phyloP scores from a whole-genome alignment of 2,797 vertebrate species.

The Semotilus atromaculatus region DNA sequence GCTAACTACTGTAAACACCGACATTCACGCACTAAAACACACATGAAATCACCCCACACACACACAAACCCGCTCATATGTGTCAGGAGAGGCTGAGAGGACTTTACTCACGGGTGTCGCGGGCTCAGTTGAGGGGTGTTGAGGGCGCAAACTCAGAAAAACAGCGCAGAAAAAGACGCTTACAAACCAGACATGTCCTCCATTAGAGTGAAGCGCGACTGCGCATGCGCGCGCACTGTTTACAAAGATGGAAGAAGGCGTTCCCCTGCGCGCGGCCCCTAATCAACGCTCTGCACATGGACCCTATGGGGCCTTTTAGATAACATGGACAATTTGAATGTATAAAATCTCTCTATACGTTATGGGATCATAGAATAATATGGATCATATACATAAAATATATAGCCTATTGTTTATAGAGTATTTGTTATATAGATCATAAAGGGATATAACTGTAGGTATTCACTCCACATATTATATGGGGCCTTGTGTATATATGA shows the following conservation, averaged over 20 bases:
- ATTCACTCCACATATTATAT: neutral
- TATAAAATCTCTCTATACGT: no score
- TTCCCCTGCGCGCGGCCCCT: conserved; percentile 48
- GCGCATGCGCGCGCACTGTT: conserved; percentile 81
- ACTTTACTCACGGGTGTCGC: conserved; percentile 67
- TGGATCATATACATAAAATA: neutral
- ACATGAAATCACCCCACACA: neutral
- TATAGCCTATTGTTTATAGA: no score
- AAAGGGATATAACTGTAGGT: no score
- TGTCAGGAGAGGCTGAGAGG: neutral
- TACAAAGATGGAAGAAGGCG: conserved; percentile 71
- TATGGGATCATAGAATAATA: neutral
- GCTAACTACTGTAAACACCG: conserved; percentile 41
- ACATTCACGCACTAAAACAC: neutral
- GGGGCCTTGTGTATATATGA: neutral
- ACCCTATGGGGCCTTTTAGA: neutral
- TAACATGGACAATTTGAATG: neutral
- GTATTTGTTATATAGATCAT: no score
- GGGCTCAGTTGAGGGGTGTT: conserved; percentile 46
- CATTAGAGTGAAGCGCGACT: conserved; percentile 72
- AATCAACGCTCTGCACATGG: conserved; percentile 15
- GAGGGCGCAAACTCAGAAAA: conserved; percentile 43
- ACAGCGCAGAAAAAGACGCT: conserved; percentile 60
- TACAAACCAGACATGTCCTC: conserved; percentile 71
- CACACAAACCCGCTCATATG: neutral